Evolutionary conservation across 2,888 invertebrate species (phyloP).

Genomic region (Brachyopa scutellaris): DNA sequence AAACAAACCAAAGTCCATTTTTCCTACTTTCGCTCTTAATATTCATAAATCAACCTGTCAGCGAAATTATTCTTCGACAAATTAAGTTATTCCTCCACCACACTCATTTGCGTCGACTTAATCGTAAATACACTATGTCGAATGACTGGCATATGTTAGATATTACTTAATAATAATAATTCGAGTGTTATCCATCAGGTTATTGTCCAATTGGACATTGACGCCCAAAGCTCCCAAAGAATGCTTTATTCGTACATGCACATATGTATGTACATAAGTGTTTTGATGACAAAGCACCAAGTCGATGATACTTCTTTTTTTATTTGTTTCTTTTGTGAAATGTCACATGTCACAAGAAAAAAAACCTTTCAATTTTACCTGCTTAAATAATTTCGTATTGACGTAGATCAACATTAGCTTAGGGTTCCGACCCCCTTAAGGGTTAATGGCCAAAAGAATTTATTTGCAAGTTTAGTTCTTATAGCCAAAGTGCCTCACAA

Average conservation of each 20-base stretch:
- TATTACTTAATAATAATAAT: not conserved
- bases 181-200: slow-evolving; percentile 27
- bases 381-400: not conserved
- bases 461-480: not conserved
- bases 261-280: too few relatives aligned
- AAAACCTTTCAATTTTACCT: not conserved
- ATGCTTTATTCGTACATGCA: slow-evolving; percentile 8
- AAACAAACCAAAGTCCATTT: too few relatives aligned
- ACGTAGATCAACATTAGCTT: too few relatives aligned
- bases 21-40: too few relatives aligned
- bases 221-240: slow-evolving; percentile 28
- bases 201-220: slow-evolving; percentile 26
- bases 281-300: slow-evolving; percentile 41
- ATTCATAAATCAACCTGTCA: slow-evolving; percentile 10
- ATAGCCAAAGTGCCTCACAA: not conserved
- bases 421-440: slow-evolving; percentile 6
- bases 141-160: slow-evolving; percentile 11
- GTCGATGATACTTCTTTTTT: slow-evolving; percentile 14
- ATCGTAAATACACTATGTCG: not conserved
- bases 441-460: slow-evolving; percentile 22
- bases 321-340: slow-evolving; percentile 30
- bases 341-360: slow-evolving; percentile 38
- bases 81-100: not conserved
- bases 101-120: not conserved
- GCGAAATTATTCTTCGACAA: slow-evolving; percentile 9